Percentiles rank a stretch among this genome's conserved stretches.
phyloP scores from a whole-genome alignment of 2,113 vertebrate species.

The Globicephala melas region DNA sequence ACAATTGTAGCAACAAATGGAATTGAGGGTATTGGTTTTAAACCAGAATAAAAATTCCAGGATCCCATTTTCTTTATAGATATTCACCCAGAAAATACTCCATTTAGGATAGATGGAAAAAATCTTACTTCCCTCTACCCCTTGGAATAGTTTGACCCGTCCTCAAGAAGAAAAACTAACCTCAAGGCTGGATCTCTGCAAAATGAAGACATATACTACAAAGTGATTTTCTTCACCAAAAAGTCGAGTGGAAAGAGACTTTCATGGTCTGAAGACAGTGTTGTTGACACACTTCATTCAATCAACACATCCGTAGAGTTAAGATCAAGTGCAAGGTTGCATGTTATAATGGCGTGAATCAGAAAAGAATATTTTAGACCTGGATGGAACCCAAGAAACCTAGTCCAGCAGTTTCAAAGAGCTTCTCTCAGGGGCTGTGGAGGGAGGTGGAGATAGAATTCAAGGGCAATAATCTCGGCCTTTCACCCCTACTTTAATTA shows the following conservation, averaged over 20 bases:
- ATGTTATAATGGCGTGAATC: not conserved
- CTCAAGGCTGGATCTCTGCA: not conserved
- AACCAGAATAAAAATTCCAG: not conserved
- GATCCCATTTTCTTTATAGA: not conserved
- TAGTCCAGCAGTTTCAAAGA: not conserved
- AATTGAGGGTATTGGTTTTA: not conserved
- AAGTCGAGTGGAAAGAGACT: not conserved
- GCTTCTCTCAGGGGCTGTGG: not conserved
- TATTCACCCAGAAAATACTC: not conserved
- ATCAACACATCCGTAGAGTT: not conserved
- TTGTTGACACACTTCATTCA: not conserved
- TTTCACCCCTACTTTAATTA: not conserved
- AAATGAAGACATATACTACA: not conserved
- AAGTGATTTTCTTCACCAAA: constrained; percentile 10
- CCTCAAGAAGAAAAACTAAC: not conserved
- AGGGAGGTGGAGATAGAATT: not conserved
- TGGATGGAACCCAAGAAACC: not conserved
- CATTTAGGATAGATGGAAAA: not conserved
- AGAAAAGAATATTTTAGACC: not conserved
- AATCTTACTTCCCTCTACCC: not conserved
- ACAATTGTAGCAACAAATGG: not conserved
- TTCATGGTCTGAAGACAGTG: not conserved
- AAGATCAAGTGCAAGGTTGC: not conserved
- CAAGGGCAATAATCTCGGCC: not conserved
- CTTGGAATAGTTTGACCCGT: not conserved